phyloP scores from a whole-genome alignment of 2,797 vertebrate genomes.

The Sebastes alutus region DNA sequence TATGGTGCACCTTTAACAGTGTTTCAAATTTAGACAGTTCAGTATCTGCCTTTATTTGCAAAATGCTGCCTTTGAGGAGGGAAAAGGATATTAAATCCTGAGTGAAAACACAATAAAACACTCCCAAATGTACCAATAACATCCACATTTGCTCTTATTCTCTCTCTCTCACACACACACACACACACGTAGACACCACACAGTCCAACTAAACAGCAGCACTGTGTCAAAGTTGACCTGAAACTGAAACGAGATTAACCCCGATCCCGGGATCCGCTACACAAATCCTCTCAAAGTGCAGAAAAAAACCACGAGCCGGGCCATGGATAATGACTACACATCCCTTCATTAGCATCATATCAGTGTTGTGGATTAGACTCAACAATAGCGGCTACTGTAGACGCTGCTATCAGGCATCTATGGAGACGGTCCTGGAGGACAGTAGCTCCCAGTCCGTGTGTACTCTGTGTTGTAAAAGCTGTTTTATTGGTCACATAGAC shows the following conservation, averaged over 20 bases:
- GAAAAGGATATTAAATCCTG: slow-evolving; percentile 17
- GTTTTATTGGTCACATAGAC: neutral
- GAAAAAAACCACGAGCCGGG: slow-evolving; percentile 36
- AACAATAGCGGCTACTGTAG: slow-evolving; percentile 58
- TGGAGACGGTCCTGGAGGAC: slow-evolving; percentile 24
- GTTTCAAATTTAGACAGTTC: no score
- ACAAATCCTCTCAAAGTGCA: slow-evolving; percentile 71
- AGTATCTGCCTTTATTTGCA: slow-evolving; percentile 19
- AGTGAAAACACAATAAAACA: slow-evolving; percentile 23
- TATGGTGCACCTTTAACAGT: no score
- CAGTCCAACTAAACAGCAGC: slow-evolving; percentile 16
- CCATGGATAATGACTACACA: slow-evolving; percentile 68
- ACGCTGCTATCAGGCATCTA: slow-evolving; percentile 54
- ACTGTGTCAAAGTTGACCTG: slow-evolving; percentile 62
- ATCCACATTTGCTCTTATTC: neutral
- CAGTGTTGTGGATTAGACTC: slow-evolving; percentile 67
- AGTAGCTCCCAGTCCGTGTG: neutral
- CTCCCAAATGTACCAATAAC: slow-evolving; percentile 16
- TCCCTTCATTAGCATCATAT: slow-evolving; percentile 73
- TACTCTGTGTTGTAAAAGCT: neutral
- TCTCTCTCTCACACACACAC: no score
- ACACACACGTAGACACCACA: neutral
- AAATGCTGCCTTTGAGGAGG: slow-evolving; percentile 15
- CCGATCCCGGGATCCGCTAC: slow-evolving; percentile 43
- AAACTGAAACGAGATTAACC: slow-evolving; percentile 74